Base-by-base conservation (phyloP, 2,113 vertebrate genomes). In the Tetrax tetrax region DNA sequence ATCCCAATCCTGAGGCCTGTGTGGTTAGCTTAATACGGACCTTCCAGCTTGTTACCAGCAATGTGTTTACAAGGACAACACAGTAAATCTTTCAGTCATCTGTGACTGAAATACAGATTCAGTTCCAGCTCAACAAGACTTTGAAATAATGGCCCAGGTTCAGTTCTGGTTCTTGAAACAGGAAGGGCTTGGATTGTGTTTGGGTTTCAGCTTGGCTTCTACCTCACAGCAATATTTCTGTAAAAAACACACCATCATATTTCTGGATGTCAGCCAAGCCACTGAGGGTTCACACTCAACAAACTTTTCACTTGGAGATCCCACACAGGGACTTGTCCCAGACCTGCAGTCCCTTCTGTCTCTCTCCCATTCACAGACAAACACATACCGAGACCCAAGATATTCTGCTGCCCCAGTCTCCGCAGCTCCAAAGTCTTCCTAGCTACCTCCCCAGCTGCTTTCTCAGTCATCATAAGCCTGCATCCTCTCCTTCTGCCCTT, bases 51-150 rank as follows among this genome's bases (percentile, higher is more conserved):
- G 38, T 66, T 83, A 83, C 66, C 41, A 89, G 57, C 77, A 75
- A 33, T 27, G 51, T 83, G 56, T 89, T 83, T 95, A 89, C 45
- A 82, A 83, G 51, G 56, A 45, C 56, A 83, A 66, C 45, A 23
- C 51, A 79, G 77, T 83, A 89, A 92, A 92, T 87, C 61, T 65
- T 92, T 70, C 81, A 83, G 50, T 92, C 76, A 60, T 89, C 85
- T 83, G 28, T 61, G 66, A 61, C 77, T 74, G 43, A 87, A 89
- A 83, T 56, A 70, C 71, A 75, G 33, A 92, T 83, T 79, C 71
- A 27, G 18, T 86, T 92, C 76, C 61, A 83, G 71, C 61, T 75
- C 35, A 76, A 33, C 17, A 65, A 66, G 54, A 41, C 38, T 82
- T 83, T 35, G 57, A 88, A 93, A 85, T 31, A 65, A 38, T 21